Conservation (phyloP, 2,797 vertebrate species). For the Cryptoblepharus egeriae region DNA sequence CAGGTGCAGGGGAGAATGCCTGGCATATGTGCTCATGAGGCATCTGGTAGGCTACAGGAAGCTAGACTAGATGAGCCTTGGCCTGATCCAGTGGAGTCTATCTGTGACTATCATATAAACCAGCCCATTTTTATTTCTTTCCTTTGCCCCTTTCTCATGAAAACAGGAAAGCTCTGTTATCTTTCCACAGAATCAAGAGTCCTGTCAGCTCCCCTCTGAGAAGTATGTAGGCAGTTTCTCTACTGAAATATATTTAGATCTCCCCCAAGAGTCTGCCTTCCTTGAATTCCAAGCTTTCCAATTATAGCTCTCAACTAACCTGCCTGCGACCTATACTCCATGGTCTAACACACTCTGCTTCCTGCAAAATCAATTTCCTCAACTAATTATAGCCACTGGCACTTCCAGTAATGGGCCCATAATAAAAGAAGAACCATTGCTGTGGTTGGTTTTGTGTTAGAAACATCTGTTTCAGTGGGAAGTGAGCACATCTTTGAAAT, state of each 20-base stretch:
- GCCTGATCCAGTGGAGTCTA: no score
- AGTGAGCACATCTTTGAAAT: slow-evolving; percentile 12
- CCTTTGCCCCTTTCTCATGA: not conserved
- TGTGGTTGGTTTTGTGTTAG: slow-evolving; percentile 3
- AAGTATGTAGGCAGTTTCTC: not conserved
- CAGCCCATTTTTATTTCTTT: not conserved
- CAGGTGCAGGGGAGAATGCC: no score
- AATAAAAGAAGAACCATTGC: slow-evolving; percentile 21
- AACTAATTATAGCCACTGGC: slow-evolving; percentile 39
- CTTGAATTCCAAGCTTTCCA: slow-evolving; percentile 17
- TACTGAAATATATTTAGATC: slow-evolving; percentile 31
- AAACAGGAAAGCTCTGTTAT: not conserved
- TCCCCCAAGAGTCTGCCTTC: slow-evolving; percentile 19
- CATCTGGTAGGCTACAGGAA: no score
- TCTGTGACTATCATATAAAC: not conserved
- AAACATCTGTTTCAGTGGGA: slow-evolving; percentile 25
- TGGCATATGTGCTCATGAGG: no score
- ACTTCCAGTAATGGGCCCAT: slow-evolving; percentile 25
- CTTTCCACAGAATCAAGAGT: not conserved
- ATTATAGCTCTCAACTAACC: slow-evolving; percentile 33
- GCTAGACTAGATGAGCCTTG: no score
- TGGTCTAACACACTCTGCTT: slow-evolving; percentile 37
- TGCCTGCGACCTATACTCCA: slow-evolving; percentile 26
- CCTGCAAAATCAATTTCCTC: slow-evolving; percentile 39
- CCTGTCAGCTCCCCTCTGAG: not conserved